Base-by-base conservation (phyloP, 2,113 vertebrate species). In the Etia nguti region DNA sequence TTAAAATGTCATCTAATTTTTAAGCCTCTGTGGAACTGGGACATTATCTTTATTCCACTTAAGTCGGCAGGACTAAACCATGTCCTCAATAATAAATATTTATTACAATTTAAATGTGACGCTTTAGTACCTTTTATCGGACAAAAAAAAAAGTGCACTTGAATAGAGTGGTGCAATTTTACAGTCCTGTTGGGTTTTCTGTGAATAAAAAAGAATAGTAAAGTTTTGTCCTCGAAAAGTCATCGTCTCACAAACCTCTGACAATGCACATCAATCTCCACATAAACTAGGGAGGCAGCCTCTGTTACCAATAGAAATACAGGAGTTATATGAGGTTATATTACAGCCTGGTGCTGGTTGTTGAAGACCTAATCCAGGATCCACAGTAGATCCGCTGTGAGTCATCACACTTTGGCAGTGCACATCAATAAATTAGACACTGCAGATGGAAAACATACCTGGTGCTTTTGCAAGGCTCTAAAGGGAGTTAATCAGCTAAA, bases 371-470 rank as follows among this genome's bases (percentile, higher is more conserved):
- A 70, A 85, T 84, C 59, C 16, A 22, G 84, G 36, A 46, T 83
- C 81, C 83, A 79, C 85, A 75, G 73, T 20, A 80, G 75, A 82
- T 85, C 5, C 50, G 31, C 43, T 83, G 75, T 41, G 73, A 84
- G 79, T 86, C 86, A 88, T 89, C 86, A n/a, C 57, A 57, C 62
- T 79, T 34, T 79, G 81, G 83, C 56, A 79, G 24, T 13, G 20
- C 38, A 4, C 75, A 24, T 86, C 82, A 88, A 80, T 79, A 81
- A 93, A 87, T 85, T 46, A 87, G 41, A 83, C 9, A 15, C 81
- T 57, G 86, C 88, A 91, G 86, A 93, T 91, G 80, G 85, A 89
- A 90, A 86, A 80, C 82, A 48, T 88, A 92, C 89, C 90, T 92
- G 90, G 75, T 24, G 50, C 75, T 80, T 89, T 85, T 86, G 60